Conservation (phyloP, 2,888 invertebrate species). For the Macrophya alboannulata region DNA sequence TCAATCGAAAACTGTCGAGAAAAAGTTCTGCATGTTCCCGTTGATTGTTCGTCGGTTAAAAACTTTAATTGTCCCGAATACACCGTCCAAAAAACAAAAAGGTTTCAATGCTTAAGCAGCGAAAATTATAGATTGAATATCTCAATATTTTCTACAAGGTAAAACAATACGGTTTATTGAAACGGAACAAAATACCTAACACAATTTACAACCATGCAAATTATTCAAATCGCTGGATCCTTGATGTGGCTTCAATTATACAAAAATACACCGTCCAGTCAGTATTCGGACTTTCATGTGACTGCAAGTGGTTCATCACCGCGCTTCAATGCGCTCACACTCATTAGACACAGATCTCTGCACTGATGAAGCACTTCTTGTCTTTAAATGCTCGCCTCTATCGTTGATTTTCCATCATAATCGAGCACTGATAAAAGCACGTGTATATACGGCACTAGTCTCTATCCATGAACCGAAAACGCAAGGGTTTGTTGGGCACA, state of each 20-base stretch:
- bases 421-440: background rate
- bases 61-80: background rate
- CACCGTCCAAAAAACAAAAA: background rate
- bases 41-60: background rate
- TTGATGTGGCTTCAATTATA: background rate
- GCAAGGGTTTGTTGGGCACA: slow-evolving; percentile 83
- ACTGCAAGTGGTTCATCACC: background rate
- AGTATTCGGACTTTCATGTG: background rate
- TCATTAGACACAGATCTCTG: background rate
- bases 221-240: background rate
- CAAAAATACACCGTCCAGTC: background rate
- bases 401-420: background rate
- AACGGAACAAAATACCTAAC: background rate
- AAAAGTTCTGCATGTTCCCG: background rate
- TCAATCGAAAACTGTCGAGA: background rate
- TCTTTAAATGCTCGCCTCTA: background rate
- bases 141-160: background rate
- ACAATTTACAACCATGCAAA: slow-evolving; percentile 1
- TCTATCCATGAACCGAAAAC: slow-evolving; percentile 85
- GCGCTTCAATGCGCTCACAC: background rate
- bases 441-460: slow-evolving; percentile 64
- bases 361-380: background rate
- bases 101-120: background rate
- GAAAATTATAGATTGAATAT: background rate
- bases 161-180: slow-evolving; percentile 16